phyloP scores from a whole-genome alignment of 2,113 vertebrate species.

The Apteryx owenii region DNA sequence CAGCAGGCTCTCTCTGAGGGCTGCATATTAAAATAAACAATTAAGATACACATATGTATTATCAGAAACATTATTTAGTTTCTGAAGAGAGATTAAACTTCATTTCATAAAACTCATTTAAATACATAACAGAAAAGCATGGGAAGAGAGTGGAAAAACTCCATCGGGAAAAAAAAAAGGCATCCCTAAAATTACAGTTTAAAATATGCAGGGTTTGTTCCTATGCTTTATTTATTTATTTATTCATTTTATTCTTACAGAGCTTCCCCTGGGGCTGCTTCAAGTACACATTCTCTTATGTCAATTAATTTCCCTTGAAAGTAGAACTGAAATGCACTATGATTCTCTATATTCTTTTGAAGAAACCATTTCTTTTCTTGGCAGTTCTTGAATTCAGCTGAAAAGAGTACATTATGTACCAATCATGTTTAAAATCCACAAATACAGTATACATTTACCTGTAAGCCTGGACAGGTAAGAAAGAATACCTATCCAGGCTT shows the following conservation, averaged over 20 bases:
- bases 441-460: conserved; percentile 13
- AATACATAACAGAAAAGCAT: neutral
- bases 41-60: neutral
- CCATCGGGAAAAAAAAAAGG: neutral
- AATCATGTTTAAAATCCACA: neutral
- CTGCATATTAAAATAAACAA: neutral
- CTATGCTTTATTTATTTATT: neutral
- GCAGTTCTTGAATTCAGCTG: neutral
- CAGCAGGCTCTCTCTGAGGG: neutral
- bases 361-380: neutral
- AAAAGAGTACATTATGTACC: neutral
- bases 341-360: neutral
- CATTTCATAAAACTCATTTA: neutral
- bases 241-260: neutral
- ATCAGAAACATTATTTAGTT: neutral
- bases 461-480: neutral
- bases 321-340: neutral
- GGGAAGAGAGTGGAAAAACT: neutral
- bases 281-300: neutral
- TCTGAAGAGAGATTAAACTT: neutral
- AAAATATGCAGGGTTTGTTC: neutral
- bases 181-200: neutral
- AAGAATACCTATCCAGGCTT: neutral
- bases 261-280: neutral
- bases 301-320: neutral